Evolutionary conservation across 2,888 invertebrate genomes (phyloP), one percentile per base, ranked within the genome.

Genomic region (Candidula unifasciata): DNA sequence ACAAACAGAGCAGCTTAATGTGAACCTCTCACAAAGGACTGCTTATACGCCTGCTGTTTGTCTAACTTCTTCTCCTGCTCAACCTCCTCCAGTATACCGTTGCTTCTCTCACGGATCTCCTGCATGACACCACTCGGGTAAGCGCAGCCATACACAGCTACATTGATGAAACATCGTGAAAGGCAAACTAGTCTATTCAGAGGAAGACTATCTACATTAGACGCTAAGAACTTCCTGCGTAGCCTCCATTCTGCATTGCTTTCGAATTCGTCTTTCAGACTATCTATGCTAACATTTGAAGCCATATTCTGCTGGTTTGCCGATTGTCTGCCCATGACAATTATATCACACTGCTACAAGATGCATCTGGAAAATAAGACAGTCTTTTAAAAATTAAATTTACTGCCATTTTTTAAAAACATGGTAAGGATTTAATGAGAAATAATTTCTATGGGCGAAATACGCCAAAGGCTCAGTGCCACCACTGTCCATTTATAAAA

Each of bases 181-280:
- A 98, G 94, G 85, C 98, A 98, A 0, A 98, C 95, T 2, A 99
- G 94, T 90, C 97, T 96, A 0, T 96, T 96, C 91, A 96, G 96
- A 0, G 96, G 95, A 91, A 97, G 97, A 89, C 95, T 96, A 16
- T 96, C 95, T 89, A 96, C 96, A 92, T 98, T 97, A 1, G 96
- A 95, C 77, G 95, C 90, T 95, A 98, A 96, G 93, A 99, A 98
- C 87, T 95, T 95, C 79, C 95, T 95, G 18, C 97, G 95, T 33
- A 98, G 95, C 87, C 96, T 95, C 98, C 98, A 98, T 90, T 98
- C 98, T 87, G 97, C 97, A 66, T 97, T 96, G 52, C 97, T 96
- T 93, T 98, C 98, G 90, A 97, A 89, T 16, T 89, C 88, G 86
- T 88, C 89, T 35, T 91, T 87, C 52, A 89, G 87, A 69, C 78